A percentile compares a stretch with the other conserved stretches of the same genome.
These are phyloP conservation scores for Thaumetopoea pityocampa DNA, from an alignment of 1,140 invertebrate genomes.

Conservation along the genomic window DNA sequence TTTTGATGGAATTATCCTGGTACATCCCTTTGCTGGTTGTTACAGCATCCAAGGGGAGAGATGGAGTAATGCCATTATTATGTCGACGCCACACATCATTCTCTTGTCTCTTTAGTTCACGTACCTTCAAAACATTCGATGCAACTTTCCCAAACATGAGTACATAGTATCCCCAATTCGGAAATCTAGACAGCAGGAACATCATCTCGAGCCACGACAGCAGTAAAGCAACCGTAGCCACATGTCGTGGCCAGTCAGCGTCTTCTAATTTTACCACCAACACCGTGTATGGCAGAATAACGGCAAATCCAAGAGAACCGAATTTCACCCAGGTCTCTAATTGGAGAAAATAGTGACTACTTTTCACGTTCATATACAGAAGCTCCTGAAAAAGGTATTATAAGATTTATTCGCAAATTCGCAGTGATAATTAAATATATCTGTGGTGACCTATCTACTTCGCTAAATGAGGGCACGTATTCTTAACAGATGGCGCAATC, in stretches of 20 bases:
- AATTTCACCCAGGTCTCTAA: constrained; percentile 74
- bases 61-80: too few species aligned
- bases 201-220: constrained; percentile 76
- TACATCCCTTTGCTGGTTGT: too few species aligned
- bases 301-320: constrained; percentile 48
- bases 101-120: too few species aligned
- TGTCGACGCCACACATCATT: too few species aligned
- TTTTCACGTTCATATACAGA: constrained; percentile 64
- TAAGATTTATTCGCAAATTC: too few species aligned
- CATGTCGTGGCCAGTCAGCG: constrained; percentile 68
- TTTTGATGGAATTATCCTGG: not conserved
- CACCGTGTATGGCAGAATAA: constrained; percentile 41
- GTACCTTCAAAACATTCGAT: constrained; percentile 70
- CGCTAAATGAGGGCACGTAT: not conserved
- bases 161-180: constrained; percentile 74
- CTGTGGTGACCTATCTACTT: too few species aligned
- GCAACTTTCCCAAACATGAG: constrained; percentile 76
- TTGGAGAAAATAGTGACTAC: constrained; percentile 66
- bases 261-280: constrained; percentile 25
- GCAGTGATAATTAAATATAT: too few species aligned
- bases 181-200: constrained; percentile 76
- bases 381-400: constrained; percentile 74
- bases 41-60: too few species aligned
- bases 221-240: constrained; percentile 73
- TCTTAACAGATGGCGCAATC: too few species aligned